A percentile compares a stretch with the other conserved stretches of the same genome.
These are phyloP conservation scores for Gymnocypris eckloni DNA, from an alignment of 2,797 vertebrate genomes.

Conservation along the genomic window DNA sequence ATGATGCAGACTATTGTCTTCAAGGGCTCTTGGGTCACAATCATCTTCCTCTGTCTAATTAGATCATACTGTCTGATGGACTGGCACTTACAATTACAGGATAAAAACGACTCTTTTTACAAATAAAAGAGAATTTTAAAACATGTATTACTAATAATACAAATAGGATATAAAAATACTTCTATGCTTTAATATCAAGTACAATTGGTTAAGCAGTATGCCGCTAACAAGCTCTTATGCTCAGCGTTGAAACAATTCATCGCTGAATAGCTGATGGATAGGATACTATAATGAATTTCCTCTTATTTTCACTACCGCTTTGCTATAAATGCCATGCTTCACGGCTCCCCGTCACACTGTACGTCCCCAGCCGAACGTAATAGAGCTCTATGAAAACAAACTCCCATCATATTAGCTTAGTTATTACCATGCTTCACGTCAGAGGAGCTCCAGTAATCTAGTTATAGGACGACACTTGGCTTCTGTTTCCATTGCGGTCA, in stretches of 20 bases:
- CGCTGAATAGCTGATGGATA: constrained; percentile 37
- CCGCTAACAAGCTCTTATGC: background rate
- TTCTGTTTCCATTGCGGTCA: constrained; percentile 35
- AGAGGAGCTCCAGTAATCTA: constrained; percentile 48
- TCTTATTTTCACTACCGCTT: constrained; percentile 41
- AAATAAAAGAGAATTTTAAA: background rate
- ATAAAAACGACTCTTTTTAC: background rate
- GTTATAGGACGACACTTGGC: constrained; percentile 52
- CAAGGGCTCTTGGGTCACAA: constrained; percentile 53
- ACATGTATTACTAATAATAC: background rate
- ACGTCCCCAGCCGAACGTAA: constrained; percentile 47
- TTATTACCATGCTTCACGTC: constrained; percentile 57
- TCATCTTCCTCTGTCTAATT: constrained; percentile 47
- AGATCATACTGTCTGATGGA: constrained; percentile 50
- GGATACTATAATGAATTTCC: constrained; percentile 46
- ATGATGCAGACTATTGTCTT: constrained; percentile 63
- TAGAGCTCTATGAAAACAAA: constrained; percentile 60
- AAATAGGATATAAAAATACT: background rate
- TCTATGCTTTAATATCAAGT: background rate
- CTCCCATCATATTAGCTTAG: constrained; percentile 57
- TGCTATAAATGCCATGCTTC: constrained; percentile 54
- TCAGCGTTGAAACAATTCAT: constrained; percentile 22
- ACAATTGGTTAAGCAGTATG: background rate
- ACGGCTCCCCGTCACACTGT: constrained; percentile 44
- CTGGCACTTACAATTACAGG: constrained; percentile 27